Evolutionary conservation across 2,113 vertebrate genomes (phyloP).

Genomic region (Pitta sordida): DNA sequence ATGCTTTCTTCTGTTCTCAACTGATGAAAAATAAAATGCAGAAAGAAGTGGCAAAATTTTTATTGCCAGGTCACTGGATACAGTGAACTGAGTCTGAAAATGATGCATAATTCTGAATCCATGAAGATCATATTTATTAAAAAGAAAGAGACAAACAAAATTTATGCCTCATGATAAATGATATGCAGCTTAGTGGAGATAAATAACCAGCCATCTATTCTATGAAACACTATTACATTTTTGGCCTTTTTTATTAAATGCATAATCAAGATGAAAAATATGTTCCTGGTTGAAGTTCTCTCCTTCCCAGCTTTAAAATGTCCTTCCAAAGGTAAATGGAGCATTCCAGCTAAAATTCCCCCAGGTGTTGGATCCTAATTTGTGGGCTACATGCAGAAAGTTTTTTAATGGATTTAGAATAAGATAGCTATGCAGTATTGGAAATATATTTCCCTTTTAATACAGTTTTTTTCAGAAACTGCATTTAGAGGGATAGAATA

Average conservation of each 20-base stretch:
- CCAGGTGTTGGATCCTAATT: neutral
- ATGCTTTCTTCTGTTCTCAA: neutral
- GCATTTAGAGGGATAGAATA: neutral
- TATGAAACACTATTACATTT: neutral
- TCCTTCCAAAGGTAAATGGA: constrained; percentile 29
- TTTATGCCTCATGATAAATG: neutral
- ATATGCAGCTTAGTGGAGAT: neutral
- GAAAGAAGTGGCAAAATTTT: neutral
- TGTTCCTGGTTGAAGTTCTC: neutral
- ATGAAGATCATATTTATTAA: neutral
- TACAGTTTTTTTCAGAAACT: neutral
- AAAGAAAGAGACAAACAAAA: neutral
- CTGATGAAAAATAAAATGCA: neutral
- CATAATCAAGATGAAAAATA: constrained; percentile 26
- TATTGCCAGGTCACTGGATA: neutral
- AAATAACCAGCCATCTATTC: neutral
- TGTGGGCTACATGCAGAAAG: neutral
- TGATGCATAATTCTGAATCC: neutral
- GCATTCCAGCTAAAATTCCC: neutral
- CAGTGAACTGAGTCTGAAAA: neutral
- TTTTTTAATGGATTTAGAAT: neutral
- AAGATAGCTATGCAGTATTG: neutral
- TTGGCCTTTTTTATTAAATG: neutral
- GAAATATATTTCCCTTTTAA: neutral
- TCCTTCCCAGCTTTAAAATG: neutral